phyloP scores from a whole-genome alignment of 1,140 invertebrate species.

The Psix sp. region DNA sequence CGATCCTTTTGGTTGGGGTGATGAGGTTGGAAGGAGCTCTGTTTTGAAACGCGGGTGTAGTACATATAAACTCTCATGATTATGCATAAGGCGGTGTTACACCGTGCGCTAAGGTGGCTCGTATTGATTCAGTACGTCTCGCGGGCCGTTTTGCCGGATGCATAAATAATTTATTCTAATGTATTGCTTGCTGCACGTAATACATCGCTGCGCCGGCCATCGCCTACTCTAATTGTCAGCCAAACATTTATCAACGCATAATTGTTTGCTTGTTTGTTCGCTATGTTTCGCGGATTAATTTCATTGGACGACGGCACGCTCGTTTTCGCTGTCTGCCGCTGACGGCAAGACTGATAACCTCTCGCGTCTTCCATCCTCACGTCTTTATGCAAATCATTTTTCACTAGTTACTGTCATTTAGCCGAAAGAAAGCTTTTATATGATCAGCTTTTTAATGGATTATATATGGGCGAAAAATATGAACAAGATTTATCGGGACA shows the following conservation, averaged over 20 bases:
- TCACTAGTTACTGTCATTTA: too few relatives aligned
- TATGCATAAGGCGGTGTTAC: conserved; percentile 67
- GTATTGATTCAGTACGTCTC: conserved; percentile 67
- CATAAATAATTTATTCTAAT: conserved; percentile 55
- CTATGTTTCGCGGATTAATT: conserved; percentile 24
- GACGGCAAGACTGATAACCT: conserved; percentile 10
- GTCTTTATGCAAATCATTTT: too few relatives aligned
- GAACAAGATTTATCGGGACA: too few relatives aligned
- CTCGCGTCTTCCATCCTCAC: too few relatives aligned
- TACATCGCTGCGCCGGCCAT: conserved; percentile 6
- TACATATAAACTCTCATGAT: conserved; percentile 67
- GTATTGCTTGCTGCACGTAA: conserved; percentile 25
- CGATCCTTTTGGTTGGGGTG: conserved; percentile 65
- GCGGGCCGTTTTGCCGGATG: conserved; percentile 27
- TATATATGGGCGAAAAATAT: too few relatives aligned
- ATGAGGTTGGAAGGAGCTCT: conserved; percentile 29
- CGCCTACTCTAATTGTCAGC: conserved; percentile 25
- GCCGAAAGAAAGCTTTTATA: too few relatives aligned
- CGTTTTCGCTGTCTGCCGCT: conserved; percentile 8
- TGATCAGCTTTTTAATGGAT: too few relatives aligned
- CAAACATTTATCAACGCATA: conserved; percentile 36
- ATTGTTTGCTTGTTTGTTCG: conserved; percentile 34
- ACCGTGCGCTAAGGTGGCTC: conserved; percentile 60
- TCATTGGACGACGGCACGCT: conserved; percentile 10
- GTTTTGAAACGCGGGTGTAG: conserved; percentile 64